Conservation (phyloP, 2,113 vertebrate genomes). For the Aplodontia rufa region DNA sequence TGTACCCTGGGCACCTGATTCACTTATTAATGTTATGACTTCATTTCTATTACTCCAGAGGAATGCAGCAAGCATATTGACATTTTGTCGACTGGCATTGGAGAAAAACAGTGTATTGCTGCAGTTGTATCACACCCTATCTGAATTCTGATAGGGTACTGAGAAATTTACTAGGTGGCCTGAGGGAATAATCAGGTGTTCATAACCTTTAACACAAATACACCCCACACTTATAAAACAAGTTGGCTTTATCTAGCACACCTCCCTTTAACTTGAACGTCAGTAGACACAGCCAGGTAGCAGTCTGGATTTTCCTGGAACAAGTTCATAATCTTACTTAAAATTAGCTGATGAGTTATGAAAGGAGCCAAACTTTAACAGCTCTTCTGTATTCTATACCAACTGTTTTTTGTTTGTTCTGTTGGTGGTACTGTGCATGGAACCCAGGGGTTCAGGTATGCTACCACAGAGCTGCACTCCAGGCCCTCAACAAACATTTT, state of each 20-base stretch:
- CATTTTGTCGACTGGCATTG: slow-evolving; percentile 24
- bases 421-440: too few species aligned
- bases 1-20: slow-evolving; percentile 46
- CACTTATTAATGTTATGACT: slow-evolving; percentile 53
- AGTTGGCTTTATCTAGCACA: not conserved
- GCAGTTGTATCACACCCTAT: not conserved
- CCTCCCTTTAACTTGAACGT: slow-evolving; percentile 10
- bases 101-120: slow-evolving; percentile 16
- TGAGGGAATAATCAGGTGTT: not conserved
- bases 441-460: not conserved
- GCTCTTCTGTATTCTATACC: not conserved
- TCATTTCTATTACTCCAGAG: slow-evolving; percentile 60
- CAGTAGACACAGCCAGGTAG: not conserved
- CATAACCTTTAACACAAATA: not conserved
- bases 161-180: not conserved
- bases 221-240: not conserved
- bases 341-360: not conserved
- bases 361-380: slow-evolving; percentile 7
- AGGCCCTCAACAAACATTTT: not conserved
- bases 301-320: not conserved
- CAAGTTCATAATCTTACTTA: slow-evolving; percentile 26
- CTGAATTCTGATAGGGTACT: not conserved
- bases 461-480: not conserved
- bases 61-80: slow-evolving; percentile 43
- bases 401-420: not conserved